Conservation (phyloP, 2,797 vertebrate genomes). For the Gallirallus australis region DNA sequence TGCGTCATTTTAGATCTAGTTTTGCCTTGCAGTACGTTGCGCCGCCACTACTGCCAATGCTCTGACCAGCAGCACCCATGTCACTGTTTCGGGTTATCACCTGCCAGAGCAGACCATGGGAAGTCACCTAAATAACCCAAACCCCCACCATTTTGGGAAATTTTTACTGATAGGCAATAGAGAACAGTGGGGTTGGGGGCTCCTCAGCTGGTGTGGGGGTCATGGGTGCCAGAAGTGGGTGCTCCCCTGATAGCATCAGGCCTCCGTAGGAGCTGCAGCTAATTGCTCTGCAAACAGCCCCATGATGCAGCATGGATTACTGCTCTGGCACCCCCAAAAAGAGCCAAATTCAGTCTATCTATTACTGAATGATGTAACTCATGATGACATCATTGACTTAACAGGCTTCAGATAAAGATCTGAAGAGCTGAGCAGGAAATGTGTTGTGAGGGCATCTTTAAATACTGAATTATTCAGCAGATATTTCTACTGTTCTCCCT, state of each 20-base stretch:
- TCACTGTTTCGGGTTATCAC: neutral
- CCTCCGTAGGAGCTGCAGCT: neutral
- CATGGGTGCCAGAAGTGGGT: neutral
- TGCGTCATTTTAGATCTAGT: rapidly evolving
- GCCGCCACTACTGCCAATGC: neutral
- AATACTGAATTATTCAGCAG: neutral
- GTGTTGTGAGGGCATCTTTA: neutral
- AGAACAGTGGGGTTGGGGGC: rapidly evolving
- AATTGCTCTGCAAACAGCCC: neutral
- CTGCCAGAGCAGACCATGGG: neutral
- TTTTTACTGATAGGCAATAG: neutral
- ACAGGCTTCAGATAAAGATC: neutral
- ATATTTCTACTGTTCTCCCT: neutral
- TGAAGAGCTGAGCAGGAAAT: neutral
- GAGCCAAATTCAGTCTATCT: neutral
- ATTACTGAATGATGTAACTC: neutral
- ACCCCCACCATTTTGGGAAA: neutral
- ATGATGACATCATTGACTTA: neutral
- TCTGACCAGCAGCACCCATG: neutral
- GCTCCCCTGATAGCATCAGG: neutral
- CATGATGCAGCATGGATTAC: neutral
- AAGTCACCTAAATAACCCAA: neutral
- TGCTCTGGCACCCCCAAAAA: neutral
- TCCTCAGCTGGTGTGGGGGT: neutral
- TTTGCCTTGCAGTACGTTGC: rapidly evolving